Percentiles rank a stretch among this genome's conserved stretches.
These are phyloP conservation scores for Tethya wilhelma DNA, from an alignment of 37 sponge, comb jelly and placozoan genomes.

Conservation along the genomic window DNA sequence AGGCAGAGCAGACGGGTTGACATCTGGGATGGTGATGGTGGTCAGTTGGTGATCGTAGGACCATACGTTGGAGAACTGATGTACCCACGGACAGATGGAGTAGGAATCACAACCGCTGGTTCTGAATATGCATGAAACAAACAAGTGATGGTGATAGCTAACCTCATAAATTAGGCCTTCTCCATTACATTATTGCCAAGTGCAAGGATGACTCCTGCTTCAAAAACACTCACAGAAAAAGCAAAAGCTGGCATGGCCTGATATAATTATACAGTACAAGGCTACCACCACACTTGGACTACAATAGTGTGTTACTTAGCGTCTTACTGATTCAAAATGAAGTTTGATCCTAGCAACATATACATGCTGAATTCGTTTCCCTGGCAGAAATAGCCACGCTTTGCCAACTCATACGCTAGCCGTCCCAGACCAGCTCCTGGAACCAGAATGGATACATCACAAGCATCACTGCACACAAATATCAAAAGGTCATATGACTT, in stretches of 20 bases:
- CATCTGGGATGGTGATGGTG: slow-evolving; percentile 83
- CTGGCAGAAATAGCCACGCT: slow-evolving; percentile 86
- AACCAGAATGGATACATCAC: slow-evolving; percentile 76
- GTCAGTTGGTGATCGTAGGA: slow-evolving; percentile 71
- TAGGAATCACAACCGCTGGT: background rate
- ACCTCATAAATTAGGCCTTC: too few relatives aligned
- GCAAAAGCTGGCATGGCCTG: too few relatives aligned
- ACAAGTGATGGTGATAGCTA: too few relatives aligned
- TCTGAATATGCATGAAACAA: slow-evolving; percentile 19
- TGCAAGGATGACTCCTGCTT: too few relatives aligned
- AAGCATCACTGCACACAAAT: slow-evolving; percentile 19
- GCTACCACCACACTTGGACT: too few relatives aligned
- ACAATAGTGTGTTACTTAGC: too few relatives aligned
- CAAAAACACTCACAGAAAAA: too few relatives aligned
- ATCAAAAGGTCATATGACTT: background rate
- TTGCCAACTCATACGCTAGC: slow-evolving; percentile 91
- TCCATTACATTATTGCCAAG: too few relatives aligned
- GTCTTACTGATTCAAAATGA: slow-evolving; percentile 88
- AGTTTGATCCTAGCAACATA: slow-evolving; percentile 96
- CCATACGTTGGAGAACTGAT: slow-evolving; percentile 77
- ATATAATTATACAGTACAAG: too few relatives aligned
- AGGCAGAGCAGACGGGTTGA: slow-evolving; percentile 76
- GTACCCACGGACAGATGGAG: slow-evolving; percentile 87
- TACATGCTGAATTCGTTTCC: slow-evolving; percentile 98
- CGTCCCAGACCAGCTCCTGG: slow-evolving; percentile 97